Evolutionary conservation across 2,113 vertebrate species (phyloP).

Genomic region (Bubalus kerabau): DNA sequence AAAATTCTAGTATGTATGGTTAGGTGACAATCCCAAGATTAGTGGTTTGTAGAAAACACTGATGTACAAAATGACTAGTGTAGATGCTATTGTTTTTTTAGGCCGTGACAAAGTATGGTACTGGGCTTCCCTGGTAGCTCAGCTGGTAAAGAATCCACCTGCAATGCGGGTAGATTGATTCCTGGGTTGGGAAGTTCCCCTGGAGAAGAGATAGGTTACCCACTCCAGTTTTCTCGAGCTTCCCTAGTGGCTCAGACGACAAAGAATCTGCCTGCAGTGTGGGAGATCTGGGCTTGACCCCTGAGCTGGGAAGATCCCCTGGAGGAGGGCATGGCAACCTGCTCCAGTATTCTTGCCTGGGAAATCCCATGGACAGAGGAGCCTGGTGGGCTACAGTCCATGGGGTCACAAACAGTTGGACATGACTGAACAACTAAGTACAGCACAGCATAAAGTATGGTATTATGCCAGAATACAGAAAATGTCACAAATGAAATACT

Average conservation of each 20-base stretch:
- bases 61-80: background rate
- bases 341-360: background rate
- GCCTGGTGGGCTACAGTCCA: background rate
- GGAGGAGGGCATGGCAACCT: background rate
- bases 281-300: background rate
- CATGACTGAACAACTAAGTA: background rate
- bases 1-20: background rate
- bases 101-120: background rate
- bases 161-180: background rate
- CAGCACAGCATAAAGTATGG: background rate
- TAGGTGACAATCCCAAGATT: background rate
- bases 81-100: background rate
- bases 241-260: background rate
- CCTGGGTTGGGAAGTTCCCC: background rate
- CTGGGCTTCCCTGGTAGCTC: background rate
- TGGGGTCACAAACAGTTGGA: background rate
- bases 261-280: background rate
- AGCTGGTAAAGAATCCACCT: background rate
- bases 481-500: background rate
- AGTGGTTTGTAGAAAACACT: background rate
- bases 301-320: background rate
- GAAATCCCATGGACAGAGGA: background rate
- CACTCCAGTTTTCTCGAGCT: background rate
- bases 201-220: background rate
- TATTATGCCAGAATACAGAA: background rate